Base-by-base conservation (phyloP, 2,888 invertebrate species). In the Strigamia crassipes region DNA sequence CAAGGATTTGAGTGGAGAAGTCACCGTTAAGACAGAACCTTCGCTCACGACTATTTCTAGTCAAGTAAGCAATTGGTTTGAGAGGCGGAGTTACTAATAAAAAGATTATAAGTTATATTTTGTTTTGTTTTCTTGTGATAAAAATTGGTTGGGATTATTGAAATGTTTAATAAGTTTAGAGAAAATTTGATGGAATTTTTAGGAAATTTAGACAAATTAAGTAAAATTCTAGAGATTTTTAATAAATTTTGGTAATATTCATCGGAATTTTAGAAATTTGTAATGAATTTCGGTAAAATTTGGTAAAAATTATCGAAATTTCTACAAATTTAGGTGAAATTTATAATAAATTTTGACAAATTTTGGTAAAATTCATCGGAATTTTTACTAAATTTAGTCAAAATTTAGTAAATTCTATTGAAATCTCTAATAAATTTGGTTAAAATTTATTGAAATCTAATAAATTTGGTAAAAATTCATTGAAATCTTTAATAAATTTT, bases 41-140 rank as follows among this genome's bases (percentile, higher is more conserved):
- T 56, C 80, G n/a, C 18, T 80, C 51, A 80, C 80, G 27, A 31
- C 51, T 31, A 38, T 80, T 56, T 13, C 80, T 80, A 80, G 80
- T 80, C 80, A 80, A 31, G 80, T 80, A 56, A 13, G 38, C 6
- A 6, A 10, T 78, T 13, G 9, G 15, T 13, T 13, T 15, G 46
- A 46, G 46, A 1, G 46, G 27, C 27, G 1, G 27, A n/a, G n/a
- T n/a, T n/a, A n/a, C n/a, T n/a, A n/a, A n/a, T n/a, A n/a, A n/a
- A n/a, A n/a, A n/a, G n/a, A n/a, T n/a, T n/a, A n/a, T n/a, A n/a
- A n/a, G n/a, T n/a, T n/a, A n/a, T n/a, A n/a, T n/a, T n/a, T n/a
- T n/a, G n/a, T n/a, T n/a, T n/a, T n/a, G n/a, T n/a, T n/a, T n/a
- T n/a, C n/a, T n/a, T n/a, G n/a, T n/a, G 27, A 10, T 8, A 41